phyloP scores from a whole-genome alignment of 2,888 invertebrate species.

The Adelognathus sp. region DNA sequence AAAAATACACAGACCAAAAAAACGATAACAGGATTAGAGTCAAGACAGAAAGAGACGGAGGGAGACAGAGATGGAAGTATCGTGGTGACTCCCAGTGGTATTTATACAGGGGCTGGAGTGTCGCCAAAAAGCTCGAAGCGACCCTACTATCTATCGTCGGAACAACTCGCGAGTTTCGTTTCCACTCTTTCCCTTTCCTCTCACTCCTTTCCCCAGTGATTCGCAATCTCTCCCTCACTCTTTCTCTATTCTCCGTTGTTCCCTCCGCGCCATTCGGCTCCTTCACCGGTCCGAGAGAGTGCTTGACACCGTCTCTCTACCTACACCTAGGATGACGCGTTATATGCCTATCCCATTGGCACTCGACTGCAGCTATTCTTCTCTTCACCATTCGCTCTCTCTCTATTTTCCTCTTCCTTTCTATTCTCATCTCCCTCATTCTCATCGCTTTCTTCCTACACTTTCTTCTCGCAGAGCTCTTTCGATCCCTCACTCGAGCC shows the following conservation, averaged over 20 bases:
- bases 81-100: conserved; percentile 75
- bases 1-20: background rate
- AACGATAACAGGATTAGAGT: conserved; percentile 15
- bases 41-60: conserved; percentile 22
- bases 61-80: conserved; percentile 40
- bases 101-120: conserved; percentile 79
- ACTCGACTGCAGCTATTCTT: conserved; percentile 62
- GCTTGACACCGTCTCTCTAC: conserved; percentile 63
- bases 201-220: background rate
- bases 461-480: conserved; percentile 28
- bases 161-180: conserved; percentile 59
- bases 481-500: conserved; percentile 41
- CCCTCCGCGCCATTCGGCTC: conserved; percentile 13
- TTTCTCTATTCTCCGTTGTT: conserved; percentile 36
- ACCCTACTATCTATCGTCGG: conserved; percentile 76
- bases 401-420: conserved; percentile 44
- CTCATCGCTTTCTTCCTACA: conserved; percentile 19
- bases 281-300: conserved; percentile 53
- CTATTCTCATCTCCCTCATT: conserved; percentile 9
- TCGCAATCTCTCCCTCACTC: conserved; percentile 11
- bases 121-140: conserved; percentile 78
- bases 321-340: conserved; percentile 54
- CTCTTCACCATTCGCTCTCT: conserved; percentile 24
- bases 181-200: conserved; percentile 11
- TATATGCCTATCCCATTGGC: conserved; percentile 59